Conservation (phyloP, 1,140 invertebrate species). For the Galendromus occidentalis region DNA sequence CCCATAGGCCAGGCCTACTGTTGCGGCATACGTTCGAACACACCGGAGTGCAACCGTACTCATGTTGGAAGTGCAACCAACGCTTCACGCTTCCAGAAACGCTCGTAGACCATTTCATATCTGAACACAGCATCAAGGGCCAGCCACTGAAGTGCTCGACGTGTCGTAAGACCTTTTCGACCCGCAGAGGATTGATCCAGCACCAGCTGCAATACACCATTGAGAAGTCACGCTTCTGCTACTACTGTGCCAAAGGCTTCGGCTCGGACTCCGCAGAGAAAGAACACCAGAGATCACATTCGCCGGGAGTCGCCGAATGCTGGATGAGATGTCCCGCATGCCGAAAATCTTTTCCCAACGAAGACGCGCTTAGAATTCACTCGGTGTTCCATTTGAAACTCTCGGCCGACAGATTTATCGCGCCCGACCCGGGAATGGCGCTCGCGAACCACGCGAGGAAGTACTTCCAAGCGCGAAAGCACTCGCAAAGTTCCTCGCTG, state of each 20-base stretch:
- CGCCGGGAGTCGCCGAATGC: neutral
- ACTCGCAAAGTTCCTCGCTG: neutral
- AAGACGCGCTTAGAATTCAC: neutral
- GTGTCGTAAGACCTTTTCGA: neutral
- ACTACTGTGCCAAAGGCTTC: slow-evolving; percentile 9
- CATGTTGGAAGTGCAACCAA: slow-evolving; percentile 5
- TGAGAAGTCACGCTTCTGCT: slow-evolving; percentile 3
- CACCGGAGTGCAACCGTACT: slow-evolving; percentile 9
- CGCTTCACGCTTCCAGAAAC: neutral
- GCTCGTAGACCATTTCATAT: neutral
- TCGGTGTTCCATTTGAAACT: neutral
- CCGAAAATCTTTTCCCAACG: neutral
- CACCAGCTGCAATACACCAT: slow-evolving; percentile 2
- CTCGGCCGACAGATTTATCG: neutral
- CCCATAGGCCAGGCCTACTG: neutral
- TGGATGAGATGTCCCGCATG: neutral
- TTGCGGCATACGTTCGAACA: slow-evolving; percentile 6
- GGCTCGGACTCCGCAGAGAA: neutral
- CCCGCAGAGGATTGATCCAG: neutral
- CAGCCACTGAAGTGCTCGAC: neutral
- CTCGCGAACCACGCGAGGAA: neutral
- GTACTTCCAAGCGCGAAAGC: neutral
- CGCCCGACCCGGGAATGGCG: neutral
- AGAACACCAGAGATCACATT: neutral
- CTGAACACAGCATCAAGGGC: neutral